phyloP scores from a whole-genome alignment of 2,113 vertebrate species.

The Trogon surrucura region DNA sequence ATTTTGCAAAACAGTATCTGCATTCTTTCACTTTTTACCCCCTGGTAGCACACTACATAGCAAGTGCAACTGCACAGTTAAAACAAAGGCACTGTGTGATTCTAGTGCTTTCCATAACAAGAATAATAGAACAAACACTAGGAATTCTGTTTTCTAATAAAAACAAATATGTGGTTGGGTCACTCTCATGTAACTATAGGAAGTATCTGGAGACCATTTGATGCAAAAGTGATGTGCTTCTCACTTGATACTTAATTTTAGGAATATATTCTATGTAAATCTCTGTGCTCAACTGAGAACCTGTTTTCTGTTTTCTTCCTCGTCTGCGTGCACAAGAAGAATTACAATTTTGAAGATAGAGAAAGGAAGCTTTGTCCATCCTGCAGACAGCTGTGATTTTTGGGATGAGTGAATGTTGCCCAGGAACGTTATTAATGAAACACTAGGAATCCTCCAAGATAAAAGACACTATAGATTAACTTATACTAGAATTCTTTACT shows the following conservation, averaged over 20 bases:
- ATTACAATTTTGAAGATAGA: not conserved
- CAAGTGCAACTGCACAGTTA: not conserved
- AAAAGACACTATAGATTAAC: not conserved
- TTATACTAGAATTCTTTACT: not conserved
- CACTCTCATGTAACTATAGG: not conserved
- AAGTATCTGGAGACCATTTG: not conserved
- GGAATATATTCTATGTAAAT: not conserved
- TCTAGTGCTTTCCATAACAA: not conserved
- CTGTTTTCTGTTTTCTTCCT: not conserved
- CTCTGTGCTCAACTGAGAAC: not conserved
- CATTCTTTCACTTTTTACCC: not conserved
- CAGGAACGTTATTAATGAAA: not conserved
- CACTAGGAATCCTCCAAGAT: not conserved
- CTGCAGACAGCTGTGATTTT: not conserved
- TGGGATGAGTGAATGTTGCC: not conserved
- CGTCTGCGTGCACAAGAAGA: not conserved
- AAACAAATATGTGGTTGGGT: not conserved
- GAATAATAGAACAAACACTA: not conserved
- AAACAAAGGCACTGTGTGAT: not conserved
- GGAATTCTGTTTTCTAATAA: slow-evolving; percentile 25
- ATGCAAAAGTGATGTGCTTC: not conserved
- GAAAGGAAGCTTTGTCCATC: not conserved
- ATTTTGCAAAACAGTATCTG: not conserved
- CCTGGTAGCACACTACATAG: not conserved
- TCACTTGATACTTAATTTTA: not conserved